phyloP scores from a whole-genome alignment of 2,113 vertebrate genomes.

The Butorides virescens region DNA sequence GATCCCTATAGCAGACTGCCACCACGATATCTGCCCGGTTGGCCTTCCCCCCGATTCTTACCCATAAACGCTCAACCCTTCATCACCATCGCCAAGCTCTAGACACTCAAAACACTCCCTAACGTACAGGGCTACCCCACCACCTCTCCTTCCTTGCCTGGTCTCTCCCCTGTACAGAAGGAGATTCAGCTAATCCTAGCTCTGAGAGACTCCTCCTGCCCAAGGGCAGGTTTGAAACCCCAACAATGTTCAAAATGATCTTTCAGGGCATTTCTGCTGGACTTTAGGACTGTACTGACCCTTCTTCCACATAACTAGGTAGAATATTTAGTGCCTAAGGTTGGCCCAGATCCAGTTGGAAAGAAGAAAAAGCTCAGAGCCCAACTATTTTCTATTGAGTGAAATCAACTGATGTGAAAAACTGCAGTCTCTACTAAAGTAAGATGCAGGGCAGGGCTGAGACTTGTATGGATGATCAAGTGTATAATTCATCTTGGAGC shows the following conservation, averaged over 20 bases:
- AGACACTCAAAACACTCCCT: background rate
- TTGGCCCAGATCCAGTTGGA: background rate
- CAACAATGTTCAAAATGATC: background rate
- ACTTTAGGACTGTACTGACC: background rate
- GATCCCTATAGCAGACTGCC: background rate
- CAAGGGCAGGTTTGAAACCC: background rate
- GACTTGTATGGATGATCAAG: background rate
- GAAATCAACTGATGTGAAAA: background rate
- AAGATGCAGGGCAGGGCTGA: background rate
- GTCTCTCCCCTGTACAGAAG: background rate
- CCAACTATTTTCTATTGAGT: background rate
- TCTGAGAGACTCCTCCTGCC: background rate
- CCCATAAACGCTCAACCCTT: background rate
- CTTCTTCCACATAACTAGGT: background rate
- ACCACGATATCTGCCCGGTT: background rate
- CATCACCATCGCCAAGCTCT: background rate
- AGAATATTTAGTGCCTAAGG: background rate
- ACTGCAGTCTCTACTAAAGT: background rate
- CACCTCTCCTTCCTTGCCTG: background rate
- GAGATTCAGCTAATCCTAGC: background rate
- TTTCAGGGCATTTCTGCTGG: background rate
- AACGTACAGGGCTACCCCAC: background rate
- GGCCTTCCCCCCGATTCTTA: background rate
- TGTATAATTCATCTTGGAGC: conserved; percentile 5
- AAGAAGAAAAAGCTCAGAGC: background rate